Base-by-base conservation (phyloP, 2,113 vertebrate species). In the Colinus virginianus region DNA sequence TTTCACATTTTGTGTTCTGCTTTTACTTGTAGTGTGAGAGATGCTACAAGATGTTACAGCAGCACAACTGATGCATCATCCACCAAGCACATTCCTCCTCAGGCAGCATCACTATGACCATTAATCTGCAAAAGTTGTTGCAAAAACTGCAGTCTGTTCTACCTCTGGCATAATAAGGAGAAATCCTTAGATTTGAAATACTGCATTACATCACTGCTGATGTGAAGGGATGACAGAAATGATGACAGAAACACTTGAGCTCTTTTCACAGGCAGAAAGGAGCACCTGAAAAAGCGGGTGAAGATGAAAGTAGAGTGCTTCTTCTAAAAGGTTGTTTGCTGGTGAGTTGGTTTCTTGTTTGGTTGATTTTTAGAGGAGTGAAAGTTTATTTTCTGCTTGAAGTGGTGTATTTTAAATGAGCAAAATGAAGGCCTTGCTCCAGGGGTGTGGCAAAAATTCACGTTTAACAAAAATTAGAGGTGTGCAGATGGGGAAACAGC, bases 11-110 rank as follows among this genome's bases (percentile, higher is more conserved):
- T 25, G 11, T 34, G 43, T 63, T 68, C 48, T 84, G 13, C n/a
- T 64, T 77, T 79, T 74, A 67, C 15, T 49, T 67, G 42, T 7
- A 80, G 8, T 59, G 38, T 3, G 13, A 88, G 20, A 63, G 2
- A 71, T 9, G 11, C 46, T 77, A 49, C 53, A 80, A 7, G 67
- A 77, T 36, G 11, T 55, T 18, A 25, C 23, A 32, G 53, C 38
- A 81, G 63, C 1, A 0, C 6, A 23, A 13, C 4, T 26, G 23
- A 28, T 38, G 16, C 15, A 26, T 40, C 23, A 26, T 11, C 36
- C n/a, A 19, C 23, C 0, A 0, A 1, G 1, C 22, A 14, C 0
- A 1, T 1, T 34, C 46, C 59, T 22, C 18, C 64, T 43, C 40
- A 17, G 7, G 40, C 64, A 63, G 46, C 56, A 43, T 3, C 1